Base-by-base conservation (phyloP, 2,797 vertebrate species). In the Mormyrops attenuatus region DNA sequence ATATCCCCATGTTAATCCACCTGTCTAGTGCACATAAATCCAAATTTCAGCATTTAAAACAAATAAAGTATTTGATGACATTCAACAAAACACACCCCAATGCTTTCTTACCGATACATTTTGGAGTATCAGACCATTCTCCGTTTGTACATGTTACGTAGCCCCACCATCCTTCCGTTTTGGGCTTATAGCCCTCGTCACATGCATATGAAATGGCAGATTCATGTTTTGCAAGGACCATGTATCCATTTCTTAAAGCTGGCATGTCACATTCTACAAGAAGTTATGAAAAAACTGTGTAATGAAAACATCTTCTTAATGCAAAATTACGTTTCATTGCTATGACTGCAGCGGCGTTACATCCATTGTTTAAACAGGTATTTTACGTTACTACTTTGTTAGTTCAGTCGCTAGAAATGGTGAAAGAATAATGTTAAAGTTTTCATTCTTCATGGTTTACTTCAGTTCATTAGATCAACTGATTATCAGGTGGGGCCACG, bases 81-180 rank as follows among this genome's bases (percentile, higher is more conserved):
- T 69, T 69, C 63, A 34, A 69, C 63, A 66, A 26, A 11, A 69
- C 11, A 69, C 11, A 38, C 13, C 5, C 66, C 15, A 17, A 13
- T 44, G 34, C 11, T 82, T 84, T 53, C 88, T 89, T 89, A 89
- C 95, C 92, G 6, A 95, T 92, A 90, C 95, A 95, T 1, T 0
- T 0, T 2, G 57, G 0, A 5, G 85, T 8, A 77, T 0, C 17
- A 57, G 49, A 1, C 93, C 91, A 93, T 30, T 0, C 0, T 0
- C 7, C 5, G n/a, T 60, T 0, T 0, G 0, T 0, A 89, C 95
- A 95, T 11, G 0, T 90, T 6, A 91, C 91, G 85, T 87, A 9
- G n/a, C 60, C 88, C 95, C 94, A 95, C 93, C 94, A 94, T 44
- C 88, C 90, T 44, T 91, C 88, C 34, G 0, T 84, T 15, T 0